Evolutionary conservation across 2,113 vertebrate genomes (phyloP), one percentile per base, ranked within the genome.

Genomic region (Merops nubicus): DNA sequence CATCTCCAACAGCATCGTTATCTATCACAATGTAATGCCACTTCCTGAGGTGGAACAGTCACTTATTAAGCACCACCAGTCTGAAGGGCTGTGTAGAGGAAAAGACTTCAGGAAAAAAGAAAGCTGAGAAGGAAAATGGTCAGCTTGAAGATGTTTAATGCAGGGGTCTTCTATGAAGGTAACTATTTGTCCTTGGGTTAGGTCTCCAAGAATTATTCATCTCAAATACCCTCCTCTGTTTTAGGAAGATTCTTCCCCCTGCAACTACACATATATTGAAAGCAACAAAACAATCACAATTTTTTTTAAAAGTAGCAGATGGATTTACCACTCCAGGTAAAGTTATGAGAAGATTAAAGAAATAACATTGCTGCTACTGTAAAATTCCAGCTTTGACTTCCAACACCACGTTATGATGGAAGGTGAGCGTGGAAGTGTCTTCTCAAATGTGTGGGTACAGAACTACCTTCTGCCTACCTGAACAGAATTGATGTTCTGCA

Each of bases 401-500:
- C 11, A 82, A 18, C 18, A 43, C 9, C 20, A 78, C 23, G 36
- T 13, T 25, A 76, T 34, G 6, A n/a, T 21, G 16, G 3, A 79
- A 6, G 5, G 28, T 2, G 11, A 89, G 18, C 11, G 60, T 1
- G 2, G 10, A 53, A 89, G n/a, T 11, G 8, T 36, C 60, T 68
- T 78, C 53, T 56, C 29, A n/a, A 36, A 34, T 14, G 4, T 25
- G 0, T 48, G 50, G 19, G 76, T 50, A 75, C 8, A 76, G 29
- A 72, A 79, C 29, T 38, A 40, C 40, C 40, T 75, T 33, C 43
- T 91, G 40, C 56, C 93, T 95, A 99, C 99, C 99, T 99, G 99
- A 57, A 99, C 98, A 88, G 99, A 99, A 96, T 99, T 99, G 72
- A 99, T 99, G 84, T 98, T 98, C 97, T 99, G 99, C 84, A 99